Evolutionary conservation across 2,797 vertebrate genomes (phyloP).

Genomic region (Lophius americanus): DNA sequence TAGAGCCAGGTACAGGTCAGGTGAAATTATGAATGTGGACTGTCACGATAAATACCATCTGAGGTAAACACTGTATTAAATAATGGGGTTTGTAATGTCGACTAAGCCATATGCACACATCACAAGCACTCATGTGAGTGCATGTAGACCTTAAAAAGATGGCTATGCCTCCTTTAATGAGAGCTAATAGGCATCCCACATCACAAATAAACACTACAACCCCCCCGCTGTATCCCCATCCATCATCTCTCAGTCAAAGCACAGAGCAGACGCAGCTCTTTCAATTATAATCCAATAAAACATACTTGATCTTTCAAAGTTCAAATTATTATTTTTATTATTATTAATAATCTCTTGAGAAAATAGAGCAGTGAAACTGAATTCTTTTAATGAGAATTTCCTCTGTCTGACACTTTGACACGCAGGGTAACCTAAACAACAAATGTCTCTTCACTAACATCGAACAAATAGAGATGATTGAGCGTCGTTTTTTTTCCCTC

Average conservation of each 20-base stretch:
- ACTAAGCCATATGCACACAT: slow-evolving; percentile 12
- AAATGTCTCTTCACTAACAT: slow-evolving; percentile 8
- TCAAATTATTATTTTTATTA: slow-evolving; percentile 11
- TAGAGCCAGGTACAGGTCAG: too few relatives aligned
- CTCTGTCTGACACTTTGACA: slow-evolving; percentile 1
- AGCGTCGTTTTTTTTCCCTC: slow-evolving; percentile 29
- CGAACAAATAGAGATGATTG: slow-evolving; percentile 8
- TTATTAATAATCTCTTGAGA: neutral
- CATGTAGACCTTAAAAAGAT: slow-evolving; percentile 23
- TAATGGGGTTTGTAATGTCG: too few relatives aligned
- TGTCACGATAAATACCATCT: too few relatives aligned
- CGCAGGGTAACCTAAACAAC: neutral
- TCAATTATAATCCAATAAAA: slow-evolving; percentile 31
- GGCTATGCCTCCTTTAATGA: slow-evolving; percentile 26
- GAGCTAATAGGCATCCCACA: slow-evolving; percentile 50
- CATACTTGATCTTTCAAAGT: slow-evolving; percentile 33
- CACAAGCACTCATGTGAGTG: neutral
- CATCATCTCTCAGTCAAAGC: slow-evolving; percentile 25
- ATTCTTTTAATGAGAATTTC: slow-evolving; percentile 1
- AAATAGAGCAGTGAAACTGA: slow-evolving; percentile 6
- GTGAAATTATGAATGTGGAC: too few relatives aligned
- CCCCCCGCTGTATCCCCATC: slow-evolving; percentile 10
- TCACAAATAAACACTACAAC: slow-evolving; percentile 38
- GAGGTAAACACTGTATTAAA: too few relatives aligned
- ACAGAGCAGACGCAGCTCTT: slow-evolving; percentile 30